These are phyloP conservation scores for Crotophaga sulcirostris DNA, from an alignment of 2,113 vertebrate species.

Conservation along the genomic window DNA sequence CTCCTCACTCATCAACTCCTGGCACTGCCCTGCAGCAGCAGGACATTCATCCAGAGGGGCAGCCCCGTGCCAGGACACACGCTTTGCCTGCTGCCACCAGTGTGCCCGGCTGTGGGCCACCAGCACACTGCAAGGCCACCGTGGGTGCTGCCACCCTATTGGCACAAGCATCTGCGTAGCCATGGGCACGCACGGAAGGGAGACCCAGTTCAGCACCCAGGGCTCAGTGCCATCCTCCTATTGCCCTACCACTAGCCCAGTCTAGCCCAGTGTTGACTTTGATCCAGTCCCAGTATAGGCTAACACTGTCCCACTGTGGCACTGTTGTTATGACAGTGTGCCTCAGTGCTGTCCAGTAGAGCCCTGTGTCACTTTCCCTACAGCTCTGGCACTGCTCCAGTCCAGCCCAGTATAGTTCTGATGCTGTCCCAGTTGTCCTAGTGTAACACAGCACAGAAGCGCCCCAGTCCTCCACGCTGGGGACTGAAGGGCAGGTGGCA, in stretches of 20 bases:
- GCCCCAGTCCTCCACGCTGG: rapidly evolving
- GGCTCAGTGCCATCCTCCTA: background rate
- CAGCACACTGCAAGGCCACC: background rate
- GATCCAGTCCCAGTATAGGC: background rate
- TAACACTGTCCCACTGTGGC: background rate
- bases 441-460: background rate
- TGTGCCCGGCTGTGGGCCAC: background rate
- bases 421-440: no score
- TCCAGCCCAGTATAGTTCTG: background rate
- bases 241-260: background rate
- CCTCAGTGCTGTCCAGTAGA: background rate
- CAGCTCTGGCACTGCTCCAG: background rate
- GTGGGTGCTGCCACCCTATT: background rate
- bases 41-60: conserved; percentile 17
- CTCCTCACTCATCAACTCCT: background rate
- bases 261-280: background rate
- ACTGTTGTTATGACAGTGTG: rapidly evolving
- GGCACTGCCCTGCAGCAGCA: conserved; percentile 24
- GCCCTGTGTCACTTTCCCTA: background rate
- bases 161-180: rapidly evolving
- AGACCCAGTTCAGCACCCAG: background rate
- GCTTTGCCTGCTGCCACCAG: background rate
- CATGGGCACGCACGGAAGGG: rapidly evolving
- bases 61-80: conserved; percentile 1
- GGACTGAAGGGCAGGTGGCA: background rate